These are phyloP conservation scores for Branchipolynoe longqiensis DNA, from an alignment of 2,888 invertebrate genomes.

Conservation along the genomic window DNA sequence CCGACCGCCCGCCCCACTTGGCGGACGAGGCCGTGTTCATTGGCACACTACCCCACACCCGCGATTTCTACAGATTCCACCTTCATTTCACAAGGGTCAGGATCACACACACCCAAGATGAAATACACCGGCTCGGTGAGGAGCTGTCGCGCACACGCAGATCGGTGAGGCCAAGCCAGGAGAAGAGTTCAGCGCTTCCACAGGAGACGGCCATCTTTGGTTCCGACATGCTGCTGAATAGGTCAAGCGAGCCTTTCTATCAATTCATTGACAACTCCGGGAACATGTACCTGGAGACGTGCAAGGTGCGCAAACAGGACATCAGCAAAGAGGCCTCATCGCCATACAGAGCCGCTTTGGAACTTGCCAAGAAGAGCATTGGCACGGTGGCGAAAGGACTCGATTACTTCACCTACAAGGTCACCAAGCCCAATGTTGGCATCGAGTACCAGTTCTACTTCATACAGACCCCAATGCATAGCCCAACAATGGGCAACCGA, in stretches of 20 bases:
- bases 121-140: constrained; percentile 30
- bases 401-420: constrained; percentile 32
- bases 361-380: background rate
- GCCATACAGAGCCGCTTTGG: constrained; percentile 13
- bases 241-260: constrained; percentile 12
- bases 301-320: constrained; percentile 22
- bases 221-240: constrained; percentile 17
- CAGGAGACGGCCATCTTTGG: constrained; percentile 46
- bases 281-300: constrained; percentile 31
- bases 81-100: constrained; percentile 14
- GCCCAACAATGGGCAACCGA: background rate
- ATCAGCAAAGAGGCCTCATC: background rate
- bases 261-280: constrained; percentile 46
- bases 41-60: background rate
- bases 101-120: constrained; percentile 21
- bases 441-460: constrained; percentile 56
- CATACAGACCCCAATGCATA: background rate
- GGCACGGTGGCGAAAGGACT: background rate
- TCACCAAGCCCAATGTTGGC: constrained; percentile 45
- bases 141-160: constrained; percentile 29
- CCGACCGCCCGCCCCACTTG: background rate
- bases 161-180: constrained; percentile 25
- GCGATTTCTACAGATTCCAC: constrained; percentile 46
- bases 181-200: background rate
- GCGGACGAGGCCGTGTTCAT: constrained; percentile 32